Conservation (phyloP, 1,140 invertebrate species). For the Callitettix versicolor region DNA sequence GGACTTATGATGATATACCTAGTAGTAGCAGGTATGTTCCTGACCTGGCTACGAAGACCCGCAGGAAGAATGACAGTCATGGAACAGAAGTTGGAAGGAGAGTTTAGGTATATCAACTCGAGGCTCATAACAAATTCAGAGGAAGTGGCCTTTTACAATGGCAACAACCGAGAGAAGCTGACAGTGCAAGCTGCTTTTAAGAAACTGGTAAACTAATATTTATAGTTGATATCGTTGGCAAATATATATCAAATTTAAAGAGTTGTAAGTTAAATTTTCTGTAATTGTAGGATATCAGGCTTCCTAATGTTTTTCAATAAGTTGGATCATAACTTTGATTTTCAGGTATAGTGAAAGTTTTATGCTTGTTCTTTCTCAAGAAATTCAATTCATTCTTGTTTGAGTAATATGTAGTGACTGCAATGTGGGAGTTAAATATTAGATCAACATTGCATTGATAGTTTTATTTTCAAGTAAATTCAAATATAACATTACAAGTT, state of each 20-base stretch:
- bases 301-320: too few species aligned
- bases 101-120: conserved; percentile 94
- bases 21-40: conserved; percentile 65
- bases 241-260: conserved; percentile 8
- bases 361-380: too few species aligned
- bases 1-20: conserved; percentile 77
- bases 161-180: conserved; percentile 60
- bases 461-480: too few species aligned
- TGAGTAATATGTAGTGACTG: too few species aligned
- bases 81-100: conserved; percentile 94
- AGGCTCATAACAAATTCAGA: conserved; percentile 94
- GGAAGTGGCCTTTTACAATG: conserved; percentile 88
- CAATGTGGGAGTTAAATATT: too few species aligned
- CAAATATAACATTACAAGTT: too few species aligned
- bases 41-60: conserved; percentile 73
- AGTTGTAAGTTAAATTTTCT: too few species aligned
- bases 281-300: conserved; percentile 6
- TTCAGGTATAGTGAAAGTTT: too few species aligned
- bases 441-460: too few species aligned
- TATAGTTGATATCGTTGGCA: neutral
- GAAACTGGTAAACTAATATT: conserved; percentile 57
- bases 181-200: conserved; percentile 81
- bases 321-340: conserved; percentile 11
- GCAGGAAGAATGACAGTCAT: conserved; percentile 80
- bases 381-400: too few species aligned